Evolutionary conservation across 2,113 vertebrate species (phyloP), one percentile per base, ranked within the genome.

Genomic region (Xiphophorus couchianus): DNA sequence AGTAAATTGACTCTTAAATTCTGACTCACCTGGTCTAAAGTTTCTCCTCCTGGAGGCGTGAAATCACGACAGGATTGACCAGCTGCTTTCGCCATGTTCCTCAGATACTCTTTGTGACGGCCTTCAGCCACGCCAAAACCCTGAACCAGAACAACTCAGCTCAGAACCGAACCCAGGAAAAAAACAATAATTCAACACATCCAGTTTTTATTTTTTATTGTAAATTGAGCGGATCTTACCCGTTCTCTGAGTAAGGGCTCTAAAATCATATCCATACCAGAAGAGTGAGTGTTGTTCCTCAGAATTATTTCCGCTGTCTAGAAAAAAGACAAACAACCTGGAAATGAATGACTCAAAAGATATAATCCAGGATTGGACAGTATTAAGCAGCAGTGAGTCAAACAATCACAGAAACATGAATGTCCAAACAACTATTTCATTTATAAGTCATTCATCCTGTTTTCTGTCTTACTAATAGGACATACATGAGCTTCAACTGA

Each of bases 1-100:
- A 83, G 61, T 13, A 27, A 77, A 76, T 51, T 30, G 5, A 33
- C 22, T 29, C 17, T 29, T 25, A 35, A 79, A 42, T 10, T 61
- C 19, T 4, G 84, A 88, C 88, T 30, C 92, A 99, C 98, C 95
- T 99, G 92, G 60, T 96, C 95, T 28, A 97, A 73, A 0, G 97
- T 98, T 93, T 99, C 98, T 85, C 97, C 98, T 77, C 96, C 97
- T 0, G 97, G 94, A 0, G 98, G 97, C 0, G 97, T 99, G 84
- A 95, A 99, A 4, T 93, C 91, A 6, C 95, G 94, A 67, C 95
- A 96, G 0, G 96, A 94, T 73, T 96, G 91, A 13, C 97, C 96
- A 0, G 95, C 94, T 19, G 95, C 95, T 39, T 96, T 97, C 44
- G 98, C 98, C 97, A 99, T 96, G 51, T 95, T 95, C 88, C 95